A percentile compares a stretch with the other conserved stretches of the same genome.
Evolutionary conservation across 2,888 invertebrate genomes (phyloP).

Genomic region (Drosophila rellima): DNA sequence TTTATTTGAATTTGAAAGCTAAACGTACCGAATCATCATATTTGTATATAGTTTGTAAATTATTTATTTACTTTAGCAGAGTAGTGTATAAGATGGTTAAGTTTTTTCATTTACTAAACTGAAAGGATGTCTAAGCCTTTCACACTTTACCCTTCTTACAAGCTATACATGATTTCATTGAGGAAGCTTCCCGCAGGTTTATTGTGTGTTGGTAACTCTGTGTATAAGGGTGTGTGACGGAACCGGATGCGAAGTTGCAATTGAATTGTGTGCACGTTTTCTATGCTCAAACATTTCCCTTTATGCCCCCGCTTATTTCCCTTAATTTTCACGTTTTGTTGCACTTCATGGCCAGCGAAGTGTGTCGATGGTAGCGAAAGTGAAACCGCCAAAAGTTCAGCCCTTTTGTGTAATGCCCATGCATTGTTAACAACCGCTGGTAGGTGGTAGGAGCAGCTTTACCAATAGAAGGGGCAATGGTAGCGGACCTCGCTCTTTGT

Average conservation of each 20-base stretch:
- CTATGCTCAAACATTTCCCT: slow-evolving; percentile 47
- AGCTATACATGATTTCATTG: neutral
- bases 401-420: slow-evolving; percentile 60
- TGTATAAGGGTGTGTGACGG: slow-evolving; percentile 30
- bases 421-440: slow-evolving; percentile 68
- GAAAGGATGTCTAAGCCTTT: neutral
- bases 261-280: slow-evolving; percentile 66
- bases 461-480: neutral
- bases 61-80: no score
- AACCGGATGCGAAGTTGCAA: slow-evolving; percentile 73
- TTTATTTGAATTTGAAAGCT: no score
- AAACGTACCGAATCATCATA: no score
- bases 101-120: neutral
- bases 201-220: neutral
- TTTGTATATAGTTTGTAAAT: no score
- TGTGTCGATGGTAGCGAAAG: slow-evolving; percentile 76
- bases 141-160: neutral
- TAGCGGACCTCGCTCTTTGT: slow-evolving; percentile 28
- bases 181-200: neutral
- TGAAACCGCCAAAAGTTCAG: slow-evolving; percentile 71
- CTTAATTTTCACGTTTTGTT: slow-evolving; percentile 68
- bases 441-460: slow-evolving; percentile 13
- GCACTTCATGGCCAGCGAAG: slow-evolving; percentile 74
- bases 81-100: no score
- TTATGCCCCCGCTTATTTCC: slow-evolving; percentile 4